phyloP scores from a whole-genome alignment of 37 sponge, comb jelly and placozoan genomes.

The Agelas oroides region DNA sequence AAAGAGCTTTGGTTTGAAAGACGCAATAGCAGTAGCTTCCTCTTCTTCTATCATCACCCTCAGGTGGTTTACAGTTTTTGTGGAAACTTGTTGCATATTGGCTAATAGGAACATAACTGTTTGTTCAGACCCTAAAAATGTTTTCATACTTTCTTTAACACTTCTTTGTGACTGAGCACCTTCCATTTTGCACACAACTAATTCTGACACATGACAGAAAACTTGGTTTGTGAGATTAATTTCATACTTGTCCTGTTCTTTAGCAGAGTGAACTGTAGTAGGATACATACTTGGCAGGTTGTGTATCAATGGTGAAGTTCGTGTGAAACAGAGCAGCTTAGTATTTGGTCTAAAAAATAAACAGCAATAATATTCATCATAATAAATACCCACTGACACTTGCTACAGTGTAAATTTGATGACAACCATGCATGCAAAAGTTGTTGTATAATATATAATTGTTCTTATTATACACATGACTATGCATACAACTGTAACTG shows the following conservation, averaged over 20 bases:
- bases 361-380: no score
- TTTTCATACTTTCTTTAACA: neutral
- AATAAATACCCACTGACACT: no score
- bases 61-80: slow-evolving; percentile 56
- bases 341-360: neutral
- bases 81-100: slow-evolving; percentile 18
- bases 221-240: neutral
- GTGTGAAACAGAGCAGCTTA: slow-evolving; percentile 72
- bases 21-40: neutral
- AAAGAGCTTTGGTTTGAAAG: slow-evolving; percentile 16
- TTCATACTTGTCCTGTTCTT: no score
- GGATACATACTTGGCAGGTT: slow-evolving; percentile 47
- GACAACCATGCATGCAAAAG: no score
- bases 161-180: slow-evolving; percentile 16
- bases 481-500: no score
- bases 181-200: slow-evolving; percentile 38
- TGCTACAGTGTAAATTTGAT: no score
- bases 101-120: neutral
- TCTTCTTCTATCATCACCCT: slow-evolving; percentile 70
- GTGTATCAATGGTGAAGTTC: slow-evolving; percentile 59
- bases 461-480: no score
- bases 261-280: neutral
- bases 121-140: neutral
- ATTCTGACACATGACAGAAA: neutral
- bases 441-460: no score